phyloP scores from a whole-genome alignment of 2,797 vertebrate species.

The Galaxias olidus region DNA sequence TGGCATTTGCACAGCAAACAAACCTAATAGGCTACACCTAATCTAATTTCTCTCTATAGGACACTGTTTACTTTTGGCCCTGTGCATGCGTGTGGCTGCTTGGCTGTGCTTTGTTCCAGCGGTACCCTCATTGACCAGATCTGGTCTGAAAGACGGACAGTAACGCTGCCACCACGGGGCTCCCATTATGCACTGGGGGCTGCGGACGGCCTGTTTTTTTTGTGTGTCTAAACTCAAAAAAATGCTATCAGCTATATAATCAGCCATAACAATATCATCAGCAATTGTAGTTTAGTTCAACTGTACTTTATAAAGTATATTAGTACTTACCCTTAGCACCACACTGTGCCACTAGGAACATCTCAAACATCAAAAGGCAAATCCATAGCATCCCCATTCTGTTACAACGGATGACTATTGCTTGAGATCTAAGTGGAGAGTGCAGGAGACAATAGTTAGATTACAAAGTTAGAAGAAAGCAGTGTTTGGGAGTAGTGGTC shows the following conservation, averaged over 20 bases:
- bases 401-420: constrained; percentile 26
- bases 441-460: neutral
- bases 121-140: constrained; percentile 38
- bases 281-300: too few species aligned
- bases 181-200: neutral
- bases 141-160: constrained; percentile 20
- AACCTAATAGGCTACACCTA: constrained; percentile 77
- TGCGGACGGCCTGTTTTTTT: neutral
- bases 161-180: neutral
- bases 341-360: constrained; percentile 61
- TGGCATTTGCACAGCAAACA: constrained; percentile 71
- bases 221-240: too few species aligned
- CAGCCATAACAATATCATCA: too few species aligned
- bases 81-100: constrained; percentile 34
- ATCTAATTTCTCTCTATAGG: constrained; percentile 54
- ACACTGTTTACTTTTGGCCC: constrained; percentile 75
- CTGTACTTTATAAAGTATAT: too few species aligned
- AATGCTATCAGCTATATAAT: too few species aligned
- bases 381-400: constrained; percentile 71
- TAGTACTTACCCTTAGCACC: constrained; percentile 71
- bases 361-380: constrained; percentile 62
- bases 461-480: neutral
- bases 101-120: constrained; percentile 43
- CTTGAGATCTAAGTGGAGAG: constrained; percentile 47
- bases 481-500: too few species aligned